Conservation (phyloP, 2,797 vertebrate species). For the Octomys mimax region DNA sequence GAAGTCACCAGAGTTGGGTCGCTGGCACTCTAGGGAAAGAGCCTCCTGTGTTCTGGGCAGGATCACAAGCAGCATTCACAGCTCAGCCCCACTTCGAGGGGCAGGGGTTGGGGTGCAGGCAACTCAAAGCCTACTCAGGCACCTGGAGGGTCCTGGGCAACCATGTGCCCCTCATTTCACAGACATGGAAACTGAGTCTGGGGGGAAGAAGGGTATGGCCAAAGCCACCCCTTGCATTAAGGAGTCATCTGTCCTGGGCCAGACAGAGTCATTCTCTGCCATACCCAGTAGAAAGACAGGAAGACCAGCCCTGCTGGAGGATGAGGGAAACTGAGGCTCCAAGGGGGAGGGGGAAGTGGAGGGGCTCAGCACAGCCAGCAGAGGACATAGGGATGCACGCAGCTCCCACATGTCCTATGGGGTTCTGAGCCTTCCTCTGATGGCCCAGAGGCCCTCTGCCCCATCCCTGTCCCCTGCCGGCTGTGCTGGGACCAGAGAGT, state of each 20-base stretch:
- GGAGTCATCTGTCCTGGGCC: not conserved
- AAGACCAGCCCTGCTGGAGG: not conserved
- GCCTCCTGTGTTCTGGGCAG: fast-evolving
- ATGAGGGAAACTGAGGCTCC: not conserved
- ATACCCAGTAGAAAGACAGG: no score
- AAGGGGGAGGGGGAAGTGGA: not conserved
- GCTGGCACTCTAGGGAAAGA: not conserved
- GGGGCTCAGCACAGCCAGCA: not conserved
- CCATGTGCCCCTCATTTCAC: not conserved
- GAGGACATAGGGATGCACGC: not conserved
- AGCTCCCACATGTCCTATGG: fast-evolving
- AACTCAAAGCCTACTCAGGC: fast-evolving
- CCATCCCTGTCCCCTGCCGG: not conserved
- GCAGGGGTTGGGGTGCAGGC: fast-evolving
- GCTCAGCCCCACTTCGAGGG: not conserved
- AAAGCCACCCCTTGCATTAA: not conserved
- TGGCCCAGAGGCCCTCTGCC: not conserved
- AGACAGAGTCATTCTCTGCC: not conserved
- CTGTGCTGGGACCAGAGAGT: not conserved
- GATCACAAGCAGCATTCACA: not conserved
- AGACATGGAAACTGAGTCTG: not conserved
- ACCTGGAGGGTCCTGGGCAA: no score
- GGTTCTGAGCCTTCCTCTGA: not conserved
- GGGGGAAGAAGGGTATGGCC: not conserved
- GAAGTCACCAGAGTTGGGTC: fast-evolving